Evolutionary conservation across 1,140 invertebrate species (phyloP), one percentile per base, ranked within the genome.

Genomic region (Diabrotica undecimpunctata): DNA sequence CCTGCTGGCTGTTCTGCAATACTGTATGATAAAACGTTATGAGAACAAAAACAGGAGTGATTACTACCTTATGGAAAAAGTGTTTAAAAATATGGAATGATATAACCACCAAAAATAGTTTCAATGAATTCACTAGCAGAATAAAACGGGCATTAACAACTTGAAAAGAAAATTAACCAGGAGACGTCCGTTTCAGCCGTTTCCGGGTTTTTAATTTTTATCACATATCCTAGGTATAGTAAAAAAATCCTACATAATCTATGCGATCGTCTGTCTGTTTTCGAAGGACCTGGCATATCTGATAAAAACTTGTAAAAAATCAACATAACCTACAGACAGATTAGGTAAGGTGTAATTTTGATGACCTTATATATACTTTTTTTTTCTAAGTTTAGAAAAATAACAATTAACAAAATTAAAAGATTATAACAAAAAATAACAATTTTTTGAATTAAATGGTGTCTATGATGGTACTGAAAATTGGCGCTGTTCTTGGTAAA

Each of bases 391-490:
- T 51, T 11, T 52, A 61, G 59, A 61, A 61, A 61, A 61, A 46
- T 61, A 61, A 61, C 59, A 61, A 52, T 50, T 61, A 51, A 61
- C 46, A 61, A 61, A 61, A 61, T 14, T 61, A 51, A 61, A 61
- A 59, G 57, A 52, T 41, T 51, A 61, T 61, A 61, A 61, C 59
- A 61, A 61, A 61, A 61, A 61, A 55, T 61, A 61, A 61, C 50
- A 61, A 61, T 41, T 51, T 61, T 61, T 61, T 37, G 13, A 52
- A 61, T 35, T 25, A 14, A 50, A 50, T 10, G 11, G 38, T 50
- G 14, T 60, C 14, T 41, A 38, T 41, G n/a, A 25, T 25, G 14
- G 38, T 37, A 58, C 13, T n/a, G 12, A 46, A 11, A 50, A 38
- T 60, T 50, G 46, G 12, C 13, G 46, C 11, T 60, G 12, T 60